A percentile compares a stretch with the other conserved stretches of the same genome.
These are phyloP conservation scores for Oncorhynchus keta DNA, from an alignment of 2,113 vertebrate species.

Conservation along the genomic window DNA sequence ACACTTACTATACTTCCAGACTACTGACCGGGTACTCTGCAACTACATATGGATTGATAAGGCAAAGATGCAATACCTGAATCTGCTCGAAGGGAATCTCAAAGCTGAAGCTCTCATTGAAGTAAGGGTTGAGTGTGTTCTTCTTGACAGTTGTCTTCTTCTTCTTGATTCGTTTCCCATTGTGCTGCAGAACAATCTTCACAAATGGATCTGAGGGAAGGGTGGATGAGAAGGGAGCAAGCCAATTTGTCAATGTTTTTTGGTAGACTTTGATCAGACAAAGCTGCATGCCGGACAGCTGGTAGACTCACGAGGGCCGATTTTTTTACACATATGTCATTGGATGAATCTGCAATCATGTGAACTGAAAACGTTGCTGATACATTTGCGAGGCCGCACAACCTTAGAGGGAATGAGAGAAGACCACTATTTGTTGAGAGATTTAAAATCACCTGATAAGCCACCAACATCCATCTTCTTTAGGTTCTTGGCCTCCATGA, in stretches of 20 bases:
- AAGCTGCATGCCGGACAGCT: too few relatives aligned
- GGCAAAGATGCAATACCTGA: slow-evolving; percentile 69
- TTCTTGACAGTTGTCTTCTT: slow-evolving; percentile 93
- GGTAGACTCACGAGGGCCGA: too few relatives aligned
- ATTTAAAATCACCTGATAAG: slow-evolving; percentile 75
- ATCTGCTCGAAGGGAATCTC: slow-evolving; percentile 89
- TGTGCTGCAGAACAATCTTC: slow-evolving; percentile 83
- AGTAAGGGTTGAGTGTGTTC: slow-evolving; percentile 90
- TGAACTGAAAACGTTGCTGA: background rate
- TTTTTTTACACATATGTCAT: too few relatives aligned
- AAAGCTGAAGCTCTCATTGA: slow-evolving; percentile 91
- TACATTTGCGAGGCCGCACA: background rate
- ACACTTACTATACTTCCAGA: background rate
- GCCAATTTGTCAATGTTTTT: background rate
- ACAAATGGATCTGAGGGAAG: slow-evolving; percentile 67
- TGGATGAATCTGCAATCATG: too few relatives aligned
- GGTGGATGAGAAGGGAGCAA: background rate
- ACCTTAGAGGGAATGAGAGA: background rate
- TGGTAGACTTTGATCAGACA: background rate
- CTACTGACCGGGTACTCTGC: background rate
- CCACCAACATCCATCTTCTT: slow-evolving; percentile 92
- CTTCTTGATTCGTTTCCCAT: slow-evolving; percentile 86
- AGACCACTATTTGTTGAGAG: background rate
- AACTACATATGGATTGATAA: background rate
- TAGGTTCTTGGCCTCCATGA: slow-evolving; percentile 85